A percentile compares a stretch with the other conserved stretches of the same genome.
These are phyloP conservation scores for Drosophila mimica DNA, from an alignment of 2,888 invertebrate species.

Conservation along the genomic window DNA sequence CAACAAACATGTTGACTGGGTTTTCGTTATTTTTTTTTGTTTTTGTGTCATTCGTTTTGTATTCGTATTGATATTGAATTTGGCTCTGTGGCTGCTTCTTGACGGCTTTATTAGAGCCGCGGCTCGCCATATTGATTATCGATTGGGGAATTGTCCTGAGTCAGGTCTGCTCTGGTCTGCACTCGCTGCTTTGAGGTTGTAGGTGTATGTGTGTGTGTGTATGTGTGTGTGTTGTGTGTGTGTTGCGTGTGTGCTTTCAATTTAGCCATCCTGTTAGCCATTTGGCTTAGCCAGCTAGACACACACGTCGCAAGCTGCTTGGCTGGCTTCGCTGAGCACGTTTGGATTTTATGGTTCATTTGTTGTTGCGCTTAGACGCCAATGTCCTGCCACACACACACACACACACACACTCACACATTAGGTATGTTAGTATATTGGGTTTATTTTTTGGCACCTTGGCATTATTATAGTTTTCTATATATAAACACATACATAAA, in stretches of 20 bases:
- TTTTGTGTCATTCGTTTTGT: constrained; percentile 39
- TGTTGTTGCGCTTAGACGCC: constrained; percentile 64
- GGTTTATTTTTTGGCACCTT: constrained; percentile 52
- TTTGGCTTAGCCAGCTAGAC: constrained; percentile 70
- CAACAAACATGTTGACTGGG: background rate
- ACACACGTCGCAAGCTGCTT: constrained; percentile 34
- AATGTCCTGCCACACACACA: constrained; percentile 30
- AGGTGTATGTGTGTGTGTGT: background rate
- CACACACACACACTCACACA: constrained; percentile 5
- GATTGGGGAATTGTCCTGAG: constrained; percentile 83
- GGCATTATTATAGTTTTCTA: constrained; percentile 47
- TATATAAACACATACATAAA: constrained; percentile 28
- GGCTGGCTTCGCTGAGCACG: constrained; percentile 65
- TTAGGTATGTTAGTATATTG: constrained; percentile 44
- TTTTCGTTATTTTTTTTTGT: constrained; percentile 4
- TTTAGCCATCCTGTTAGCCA: constrained; percentile 77
- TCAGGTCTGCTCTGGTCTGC: constrained; percentile 25
- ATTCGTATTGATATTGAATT: constrained; percentile 30
- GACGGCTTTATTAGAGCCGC: constrained; percentile 74
- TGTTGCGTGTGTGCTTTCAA: constrained; percentile 67
- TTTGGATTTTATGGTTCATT: constrained; percentile 69
- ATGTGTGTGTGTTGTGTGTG: constrained; percentile 14
- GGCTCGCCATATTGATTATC: constrained; percentile 84
- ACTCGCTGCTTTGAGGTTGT: constrained; percentile 2
- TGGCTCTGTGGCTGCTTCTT: constrained; percentile 46